Percentiles rank a stretch among this genome's conserved stretches.
Evolutionary conservation across 1,140 invertebrate species (phyloP).

Genomic region (Drosophila kanapiae): DNA sequence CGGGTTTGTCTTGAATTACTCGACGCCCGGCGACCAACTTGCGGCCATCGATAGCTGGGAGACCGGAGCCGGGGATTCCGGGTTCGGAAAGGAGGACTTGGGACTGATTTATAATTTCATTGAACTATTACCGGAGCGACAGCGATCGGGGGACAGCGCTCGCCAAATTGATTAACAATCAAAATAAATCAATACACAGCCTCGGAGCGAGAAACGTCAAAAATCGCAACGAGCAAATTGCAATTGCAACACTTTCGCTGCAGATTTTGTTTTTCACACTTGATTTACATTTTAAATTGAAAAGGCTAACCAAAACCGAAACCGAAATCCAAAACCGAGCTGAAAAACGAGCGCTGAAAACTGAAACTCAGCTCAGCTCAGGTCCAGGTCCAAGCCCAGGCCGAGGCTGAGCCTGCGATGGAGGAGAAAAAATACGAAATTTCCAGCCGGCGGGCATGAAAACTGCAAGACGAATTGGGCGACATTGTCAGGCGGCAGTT

Average conservation of each 20-base stretch:
- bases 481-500: slow-evolving; percentile 69
- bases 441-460: slow-evolving; percentile 73
- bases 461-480: slow-evolving; percentile 81
- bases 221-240: slow-evolving; percentile 80
- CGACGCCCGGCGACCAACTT: background rate
- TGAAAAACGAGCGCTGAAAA: slow-evolving; percentile 41
- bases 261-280: slow-evolving; percentile 79
- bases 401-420: slow-evolving; percentile 30
- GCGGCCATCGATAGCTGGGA: slow-evolving; percentile 13
- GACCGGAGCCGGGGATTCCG: slow-evolving; percentile 18
- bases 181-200: slow-evolving; percentile 80
- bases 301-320: slow-evolving; percentile 70
- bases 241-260: slow-evolving; percentile 83
- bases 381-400: slow-evolving; percentile 2
- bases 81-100: slow-evolving; percentile 8
- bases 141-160: slow-evolving; percentile 48
- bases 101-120: slow-evolving; percentile 81
- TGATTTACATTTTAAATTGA: slow-evolving; percentile 84
- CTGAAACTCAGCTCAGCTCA: slow-evolving; percentile 23
- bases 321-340: slow-evolving; percentile 48
- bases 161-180: slow-evolving; percentile 82
- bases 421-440: slow-evolving; percentile 37
- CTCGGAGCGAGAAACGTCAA: slow-evolving; percentile 78
- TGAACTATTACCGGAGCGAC: slow-evolving; percentile 74
- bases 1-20: slow-evolving; percentile 53